Evolutionary conservation across 2,888 invertebrate species (phyloP), one percentile per base, ranked within the genome.

Genomic region (Prosopocoilus inquinatus): DNA sequence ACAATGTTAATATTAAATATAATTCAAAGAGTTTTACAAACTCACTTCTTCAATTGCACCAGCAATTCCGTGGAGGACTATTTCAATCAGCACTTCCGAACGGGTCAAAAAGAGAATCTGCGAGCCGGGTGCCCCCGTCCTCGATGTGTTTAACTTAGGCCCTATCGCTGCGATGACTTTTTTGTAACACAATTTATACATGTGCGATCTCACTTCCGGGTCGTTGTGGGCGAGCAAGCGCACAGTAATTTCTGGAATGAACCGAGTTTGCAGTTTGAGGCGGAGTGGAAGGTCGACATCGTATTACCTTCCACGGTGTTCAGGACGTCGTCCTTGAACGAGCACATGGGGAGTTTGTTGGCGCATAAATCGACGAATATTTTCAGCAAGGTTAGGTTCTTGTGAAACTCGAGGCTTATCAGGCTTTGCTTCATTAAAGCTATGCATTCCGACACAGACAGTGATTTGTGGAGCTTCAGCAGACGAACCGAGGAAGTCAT

Each of bases 21-120:
- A 43, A 12, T 28, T 16, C 8, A n/a, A 28, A 33, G n/a, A n/a
- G n/a, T n/a, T n/a, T n/a, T 32, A 32, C 38, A 49, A 12, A 47
- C 53, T 59, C 70, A 80, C 80, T 69, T 74, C 70, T 35, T 66
- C 63, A 60, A 78, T 74, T 33, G 74, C 69, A 58, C 80, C 80
- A 8, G 77, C 79, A 9, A 84, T 66, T 43, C 88, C 88, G 68
- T 85, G 83, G 62, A 82, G 81, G 57, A 84, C 81, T 34, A 88
- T 84, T 76, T 88, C 87, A 1, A 80, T 82, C 48, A 89, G 67
- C 47, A 88, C 73, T 41, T 78, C 78, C 11, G 83, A 77, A 59
- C 84, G 81, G 55, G 83, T 78, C 38, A 88, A 67, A 69, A 87
- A 80, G 2, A 70, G 68, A 81, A 80, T 38, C 72, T 78, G 61